Evolutionary conservation across 2,888 invertebrate genomes (phyloP).

Genomic region (Tenthredo scrophulariae): DNA sequence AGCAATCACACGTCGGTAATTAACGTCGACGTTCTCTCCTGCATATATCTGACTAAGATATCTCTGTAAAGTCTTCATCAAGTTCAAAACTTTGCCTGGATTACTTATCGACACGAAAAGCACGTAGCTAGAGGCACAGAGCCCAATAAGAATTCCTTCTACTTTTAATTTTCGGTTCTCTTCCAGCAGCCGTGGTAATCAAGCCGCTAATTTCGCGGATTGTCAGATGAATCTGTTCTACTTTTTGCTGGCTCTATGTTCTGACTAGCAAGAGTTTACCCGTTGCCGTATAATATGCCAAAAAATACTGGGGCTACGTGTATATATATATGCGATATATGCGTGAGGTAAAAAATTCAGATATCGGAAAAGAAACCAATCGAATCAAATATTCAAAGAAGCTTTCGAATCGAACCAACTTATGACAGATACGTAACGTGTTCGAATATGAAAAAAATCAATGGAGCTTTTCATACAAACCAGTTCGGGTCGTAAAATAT

Average conservation of each 20-base stretch:
- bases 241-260: neutral
- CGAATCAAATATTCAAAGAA: slow-evolving; percentile 23
- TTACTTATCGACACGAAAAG: neutral
- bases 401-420: slow-evolving; percentile 1
- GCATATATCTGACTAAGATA: slow-evolving; percentile 19
- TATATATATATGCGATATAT: neutral
- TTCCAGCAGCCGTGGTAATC: neutral
- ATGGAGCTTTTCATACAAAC: slow-evolving; percentile 31
- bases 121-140: neutral
- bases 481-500: slow-evolving; percentile 35
- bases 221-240: neutral
- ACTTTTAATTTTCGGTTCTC: neutral
- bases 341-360: neutral
- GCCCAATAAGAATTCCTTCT: neutral
- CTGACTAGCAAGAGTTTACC: neutral
- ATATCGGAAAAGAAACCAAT: neutral
- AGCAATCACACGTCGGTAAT: slow-evolving; percentile 17
- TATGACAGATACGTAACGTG: slow-evolving; percentile 13
- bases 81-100: neutral
- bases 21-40: neutral
- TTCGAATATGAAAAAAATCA: slow-evolving; percentile 22
- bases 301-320: neutral
- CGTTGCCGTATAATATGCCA: neutral
- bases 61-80: neutral
- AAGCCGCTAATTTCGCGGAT: neutral